Conservation (phyloP, 2,888 invertebrate genomes). For the Carterocephalus palaemon region DNA sequence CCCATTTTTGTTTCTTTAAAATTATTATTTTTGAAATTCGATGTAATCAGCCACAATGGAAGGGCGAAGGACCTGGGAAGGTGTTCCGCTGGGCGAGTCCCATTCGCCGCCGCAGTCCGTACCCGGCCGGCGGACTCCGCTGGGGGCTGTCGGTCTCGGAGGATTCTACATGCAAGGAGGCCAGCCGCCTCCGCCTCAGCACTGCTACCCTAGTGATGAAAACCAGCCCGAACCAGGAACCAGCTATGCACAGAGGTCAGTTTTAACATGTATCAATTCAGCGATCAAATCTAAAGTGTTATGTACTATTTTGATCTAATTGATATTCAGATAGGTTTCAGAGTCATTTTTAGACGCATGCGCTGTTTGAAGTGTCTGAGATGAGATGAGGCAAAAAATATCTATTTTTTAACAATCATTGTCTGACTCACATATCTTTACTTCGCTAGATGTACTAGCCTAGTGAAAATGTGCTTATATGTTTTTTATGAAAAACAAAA, state of each 20-base stretch:
- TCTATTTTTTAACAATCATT: too few relatives aligned
- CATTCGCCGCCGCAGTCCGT: conserved; percentile 80
- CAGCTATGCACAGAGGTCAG: conserved; percentile 71
- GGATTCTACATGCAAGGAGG: conserved; percentile 91
- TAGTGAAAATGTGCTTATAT: too few relatives aligned
- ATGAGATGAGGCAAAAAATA: too few relatives aligned
- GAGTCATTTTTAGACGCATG: too few relatives aligned
- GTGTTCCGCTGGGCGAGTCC: conserved; percentile 68
- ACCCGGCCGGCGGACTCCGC: conserved; percentile 85
- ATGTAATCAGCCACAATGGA: conserved; percentile 50
- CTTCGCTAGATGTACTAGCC: too few relatives aligned
- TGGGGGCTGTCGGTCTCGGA: conserved; percentile 90
- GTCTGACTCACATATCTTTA: too few relatives aligned
- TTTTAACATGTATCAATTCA: conserved; percentile 17
- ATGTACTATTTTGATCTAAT: too few relatives aligned
- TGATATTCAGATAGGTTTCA: too few relatives aligned
- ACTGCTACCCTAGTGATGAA: conserved; percentile 83
- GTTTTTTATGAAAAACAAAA: too few relatives aligned
- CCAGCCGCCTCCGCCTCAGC: conserved; percentile 76
- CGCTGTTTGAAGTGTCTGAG: too few relatives aligned
- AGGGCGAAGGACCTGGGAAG: conserved; percentile 73
- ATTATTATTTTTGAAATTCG: conserved; percentile 20
- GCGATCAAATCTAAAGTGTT: too few relatives aligned
- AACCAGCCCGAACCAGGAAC: conserved; percentile 86
- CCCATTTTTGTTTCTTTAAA: conserved; percentile 26